These are phyloP conservation scores for Leptogaster cylindrica DNA, from an alignment of 2,888 invertebrate genomes.

Conservation along the genomic window DNA sequence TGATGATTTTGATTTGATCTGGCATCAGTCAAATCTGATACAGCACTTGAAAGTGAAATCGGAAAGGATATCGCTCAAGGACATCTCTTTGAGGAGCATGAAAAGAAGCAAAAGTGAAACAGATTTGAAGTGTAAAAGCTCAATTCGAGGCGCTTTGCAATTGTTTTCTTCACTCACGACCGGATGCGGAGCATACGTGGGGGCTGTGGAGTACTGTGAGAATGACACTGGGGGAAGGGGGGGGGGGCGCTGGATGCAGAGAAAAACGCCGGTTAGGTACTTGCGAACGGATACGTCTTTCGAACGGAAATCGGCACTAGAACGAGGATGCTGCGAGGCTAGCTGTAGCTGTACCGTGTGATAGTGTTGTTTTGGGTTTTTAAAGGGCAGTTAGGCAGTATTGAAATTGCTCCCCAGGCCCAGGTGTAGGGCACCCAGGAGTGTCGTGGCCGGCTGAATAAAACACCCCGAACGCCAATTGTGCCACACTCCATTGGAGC, in stretches of 20 bases:
- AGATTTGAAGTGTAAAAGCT: slow-evolving; percentile 10
- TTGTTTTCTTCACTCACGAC: slow-evolving; percentile 22
- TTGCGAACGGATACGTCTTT: slow-evolving; percentile 15
- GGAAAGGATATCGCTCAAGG: too few species aligned
- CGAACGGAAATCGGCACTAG: background rate
- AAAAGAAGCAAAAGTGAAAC: slow-evolving; percentile 23
- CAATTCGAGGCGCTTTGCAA: background rate
- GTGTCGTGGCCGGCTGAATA: slow-evolving; percentile 62
- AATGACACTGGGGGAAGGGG: background rate
- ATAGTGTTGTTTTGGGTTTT: slow-evolving; percentile 62
- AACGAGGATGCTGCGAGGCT: background rate
- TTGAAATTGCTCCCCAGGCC: slow-evolving; percentile 61
- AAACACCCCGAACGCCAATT: slow-evolving; percentile 62
- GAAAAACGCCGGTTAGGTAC: slow-evolving; percentile 8
- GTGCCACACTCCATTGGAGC: slow-evolving; percentile 56
- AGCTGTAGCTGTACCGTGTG: slow-evolving; percentile 21
- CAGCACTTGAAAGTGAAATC: slow-evolving; percentile 15
- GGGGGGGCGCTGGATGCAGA: background rate
- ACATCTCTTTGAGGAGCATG: background rate
- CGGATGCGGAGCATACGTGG: slow-evolving; percentile 15
- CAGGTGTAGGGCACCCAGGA: slow-evolving; percentile 63
- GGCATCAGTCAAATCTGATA: background rate
- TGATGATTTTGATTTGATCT: background rate
- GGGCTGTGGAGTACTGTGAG: background rate
- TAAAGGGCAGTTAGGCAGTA: slow-evolving; percentile 63